Conservation (phyloP, 2,888 invertebrate species). For the Eumerus sabulonum region DNA sequence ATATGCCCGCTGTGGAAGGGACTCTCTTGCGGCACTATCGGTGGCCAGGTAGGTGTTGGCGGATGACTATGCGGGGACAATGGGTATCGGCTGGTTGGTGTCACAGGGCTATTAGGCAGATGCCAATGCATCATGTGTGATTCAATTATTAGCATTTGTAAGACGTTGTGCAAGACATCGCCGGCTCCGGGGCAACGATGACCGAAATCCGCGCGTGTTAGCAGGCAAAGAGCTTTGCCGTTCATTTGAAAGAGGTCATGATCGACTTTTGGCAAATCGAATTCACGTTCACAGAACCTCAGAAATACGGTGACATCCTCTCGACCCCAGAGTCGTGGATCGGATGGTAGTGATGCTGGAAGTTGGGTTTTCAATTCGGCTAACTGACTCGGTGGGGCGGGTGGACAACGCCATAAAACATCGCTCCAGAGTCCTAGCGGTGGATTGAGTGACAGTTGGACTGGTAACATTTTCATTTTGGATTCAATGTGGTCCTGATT, state of each 20-base stretch:
- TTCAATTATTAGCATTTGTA: conserved; percentile 91
- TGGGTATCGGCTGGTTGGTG: conserved; percentile 90
- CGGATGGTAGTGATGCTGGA: conserved; percentile 89
- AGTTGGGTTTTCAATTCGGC: conserved; percentile 93
- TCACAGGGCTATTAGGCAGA: conserved; percentile 89
- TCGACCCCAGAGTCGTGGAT: conserved; percentile 93
- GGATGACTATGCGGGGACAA: conserved; percentile 90
- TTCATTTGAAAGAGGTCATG: conserved; percentile 98
- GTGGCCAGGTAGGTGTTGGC: conserved; percentile 88
- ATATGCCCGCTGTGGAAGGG: conserved; percentile 81
- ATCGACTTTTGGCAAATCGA: conserved; percentile 93
- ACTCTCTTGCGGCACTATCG: conserved; percentile 79
- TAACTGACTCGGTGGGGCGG: conserved; percentile 87
- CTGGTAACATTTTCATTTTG: conserved; percentile 85
- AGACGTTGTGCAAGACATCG: conserved; percentile 95
- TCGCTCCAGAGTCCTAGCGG: conserved; percentile 91
- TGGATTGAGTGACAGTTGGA: conserved; percentile 87
- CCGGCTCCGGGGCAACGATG: conserved; percentile 96
- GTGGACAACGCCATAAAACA: conserved; percentile 92
- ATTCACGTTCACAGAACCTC: conserved; percentile 94
- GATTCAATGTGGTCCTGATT: conserved; percentile 53
- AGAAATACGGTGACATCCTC: conserved; percentile 93
- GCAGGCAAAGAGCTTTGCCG: conserved; percentile 95
- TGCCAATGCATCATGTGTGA: conserved; percentile 88
- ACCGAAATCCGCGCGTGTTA: conserved; percentile 93